A percentile compares a stretch with the other conserved stretches of the same genome.
Evolutionary conservation across 2,888 invertebrate species (phyloP).

Genomic region (Dione juno): DNA sequence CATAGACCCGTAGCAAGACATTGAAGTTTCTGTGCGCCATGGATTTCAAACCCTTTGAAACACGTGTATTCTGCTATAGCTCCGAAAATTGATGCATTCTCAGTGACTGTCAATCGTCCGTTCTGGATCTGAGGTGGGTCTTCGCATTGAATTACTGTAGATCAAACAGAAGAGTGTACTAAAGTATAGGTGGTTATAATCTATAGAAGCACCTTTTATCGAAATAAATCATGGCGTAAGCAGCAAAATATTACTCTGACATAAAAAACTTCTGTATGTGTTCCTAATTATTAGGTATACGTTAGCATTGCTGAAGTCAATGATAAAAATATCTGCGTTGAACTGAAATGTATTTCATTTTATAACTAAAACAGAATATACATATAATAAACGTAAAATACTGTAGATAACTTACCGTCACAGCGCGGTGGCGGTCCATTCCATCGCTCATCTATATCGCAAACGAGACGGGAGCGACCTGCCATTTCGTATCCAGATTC

Average conservation of each 20-base stretch:
- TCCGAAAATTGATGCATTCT: conserved; percentile 87
- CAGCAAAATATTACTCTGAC: too few species aligned
- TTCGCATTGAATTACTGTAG: conserved; percentile 88
- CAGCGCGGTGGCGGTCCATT: conserved; percentile 96
- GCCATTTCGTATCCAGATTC: conserved; percentile 93
- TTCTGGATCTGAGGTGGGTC: conserved; percentile 86
- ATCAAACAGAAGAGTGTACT: background rate
- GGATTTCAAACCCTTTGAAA: conserved; percentile 86
- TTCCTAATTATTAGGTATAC: too few species aligned
- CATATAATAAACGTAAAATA: too few species aligned
- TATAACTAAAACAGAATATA: too few species aligned
- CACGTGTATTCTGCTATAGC: conserved; percentile 90
- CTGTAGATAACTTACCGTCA: conserved; percentile 84
- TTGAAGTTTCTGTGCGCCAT: conserved; percentile 86
- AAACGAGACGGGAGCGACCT: conserved; percentile 91
- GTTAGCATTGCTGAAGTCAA: too few species aligned
- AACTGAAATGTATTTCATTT: too few species aligned
- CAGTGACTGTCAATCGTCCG: conserved; percentile 79
- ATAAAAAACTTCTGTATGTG: too few species aligned
- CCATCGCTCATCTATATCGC: conserved; percentile 96
- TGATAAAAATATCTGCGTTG: too few species aligned
- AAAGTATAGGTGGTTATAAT: too few species aligned
- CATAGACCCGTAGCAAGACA: conserved; percentile 91
- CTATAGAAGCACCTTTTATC: too few species aligned
- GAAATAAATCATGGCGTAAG: too few species aligned